Base-by-base conservation (phyloP, 2,113 vertebrate genomes). In the Cyprinus carpio region DNA sequence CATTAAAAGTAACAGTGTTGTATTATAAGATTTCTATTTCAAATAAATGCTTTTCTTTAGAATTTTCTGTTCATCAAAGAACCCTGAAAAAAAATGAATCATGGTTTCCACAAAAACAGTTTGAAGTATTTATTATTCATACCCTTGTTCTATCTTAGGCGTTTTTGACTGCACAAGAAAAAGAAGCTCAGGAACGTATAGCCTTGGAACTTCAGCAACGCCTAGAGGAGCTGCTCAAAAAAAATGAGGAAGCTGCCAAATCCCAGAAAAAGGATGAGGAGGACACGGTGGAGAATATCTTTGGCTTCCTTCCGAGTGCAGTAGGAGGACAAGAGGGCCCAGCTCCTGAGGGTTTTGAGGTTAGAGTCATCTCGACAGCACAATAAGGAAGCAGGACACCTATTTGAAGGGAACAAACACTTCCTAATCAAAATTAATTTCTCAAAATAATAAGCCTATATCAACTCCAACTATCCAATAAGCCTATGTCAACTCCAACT, bases 281-380 rank as follows among this genome's bases (percentile, higher is more conserved):
- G 0, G 94, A 95, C 79, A 94, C 95, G 92, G 95, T 95, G 71
- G 95, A 95, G 67, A 88, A 90, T 72, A 87, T 93, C 27, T 95
- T 95, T 43, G 92, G 94, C 0, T 96, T 96, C 87, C 92, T 93
- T 81, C 92, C 95, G 6, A 84, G 78, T 43, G 58, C 93, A 56
- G 90, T 93, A 0, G 93, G 91, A 27, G 90, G 93, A 1, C 90
- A 91, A 82, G 92, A 95, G 84, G 89, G 91, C 65, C 91, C 91
- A 20, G 90, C 92, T 6, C 88, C 94, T 10, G 75, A 86, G 1
- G 81, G 87, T 51, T 91, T 92, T 20, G 91, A 96, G 96, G 96
- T 97, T 89, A 87, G 80, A 87, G 1, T 13, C 56, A 15, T 31
- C 54, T 60, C 15, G 25, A 49, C n/a, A 27, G 9, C 3, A 20